Base-by-base conservation (phyloP, 30 jellyfish, hydroid and myxozoan genomes). In the Phacellophora camtschatica region DNA sequence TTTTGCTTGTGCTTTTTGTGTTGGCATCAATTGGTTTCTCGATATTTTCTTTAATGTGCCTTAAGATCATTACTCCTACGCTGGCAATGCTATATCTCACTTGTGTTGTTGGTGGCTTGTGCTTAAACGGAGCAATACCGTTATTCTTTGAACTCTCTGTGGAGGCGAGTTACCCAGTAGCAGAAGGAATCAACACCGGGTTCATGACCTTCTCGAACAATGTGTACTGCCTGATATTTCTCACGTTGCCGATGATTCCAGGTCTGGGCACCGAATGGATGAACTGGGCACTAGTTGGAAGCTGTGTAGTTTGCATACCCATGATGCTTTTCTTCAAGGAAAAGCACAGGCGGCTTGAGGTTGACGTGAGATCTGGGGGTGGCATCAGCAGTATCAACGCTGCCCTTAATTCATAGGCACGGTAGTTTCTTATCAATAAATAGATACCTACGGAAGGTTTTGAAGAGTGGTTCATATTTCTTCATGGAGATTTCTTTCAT, bases 121-220 rank as follows among this genome's bases (percentile, higher is more conserved):
- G 99, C 62, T 72, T 94, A 28, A 94, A 94, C 62, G 99, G 99
- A 16, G 94, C 99, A 13, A 94, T 94, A 4, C 99, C 99, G 18
- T 81, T 94, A 22, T 94, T 94, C 77, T 94, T 94, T 77, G 99
- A 94, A 74, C 83, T 94, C 42, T 90, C 99, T 19, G 99, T 94
- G 6, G 99, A 94, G 37, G 88, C 99, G 2, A 94, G 99, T 62
- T 94, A 94, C 64, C 99, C 99, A 12, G 97, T 94, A 3, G 97
- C 99, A 16, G 99, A 94, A 70, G 99, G 99, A 8, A 77, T 94
- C 58, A 94, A 94, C 62, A 94, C 99, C 9, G 97, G 99, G 15
- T 96, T 95, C 31, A 94, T 94, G 99, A 94, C 99, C 4, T 94
- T 94, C 55, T 94, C 99, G 24, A 94, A 94, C 57, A 94, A 94